A percentile compares a stretch with the other conserved stretches of the same genome.
These are phyloP conservation scores for Hydropotes inermis DNA, from an alignment of 2,113 vertebrate genomes.

Conservation along the genomic window DNA sequence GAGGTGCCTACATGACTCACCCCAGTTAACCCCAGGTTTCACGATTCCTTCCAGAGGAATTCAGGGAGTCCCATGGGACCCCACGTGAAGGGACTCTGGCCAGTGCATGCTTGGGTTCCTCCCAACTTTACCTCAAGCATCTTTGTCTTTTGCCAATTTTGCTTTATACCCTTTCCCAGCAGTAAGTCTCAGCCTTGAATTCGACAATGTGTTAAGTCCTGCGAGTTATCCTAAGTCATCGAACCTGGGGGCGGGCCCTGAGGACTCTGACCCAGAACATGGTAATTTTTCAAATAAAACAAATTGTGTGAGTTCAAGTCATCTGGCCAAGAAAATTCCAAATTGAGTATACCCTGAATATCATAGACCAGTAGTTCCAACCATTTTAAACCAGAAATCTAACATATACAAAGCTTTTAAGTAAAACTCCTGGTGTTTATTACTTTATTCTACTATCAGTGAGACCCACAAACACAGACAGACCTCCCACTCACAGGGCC, in stretches of 20 bases:
- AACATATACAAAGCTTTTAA: rapidly evolving
- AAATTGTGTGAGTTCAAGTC: neutral
- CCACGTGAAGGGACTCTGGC: rapidly evolving
- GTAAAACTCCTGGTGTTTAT: rapidly evolving
- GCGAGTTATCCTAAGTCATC: rapidly evolving
- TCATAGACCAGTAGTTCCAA: neutral
- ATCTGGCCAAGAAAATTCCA: neutral
- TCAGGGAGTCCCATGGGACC: neutral
- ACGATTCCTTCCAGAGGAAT: rapidly evolving
- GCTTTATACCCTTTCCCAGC: neutral
- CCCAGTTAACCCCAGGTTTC: neutral
- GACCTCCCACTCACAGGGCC: too few relatives aligned
- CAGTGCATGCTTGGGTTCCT: neutral
- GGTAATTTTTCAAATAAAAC: neutral
- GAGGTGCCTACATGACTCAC: neutral
- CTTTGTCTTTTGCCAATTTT: neutral
- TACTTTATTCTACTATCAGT: too few relatives aligned
- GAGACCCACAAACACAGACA: rapidly evolving
- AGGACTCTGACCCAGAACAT: rapidly evolving
- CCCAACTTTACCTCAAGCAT: rapidly evolving
- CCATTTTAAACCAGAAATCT: neutral
- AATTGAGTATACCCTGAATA: rapidly evolving
- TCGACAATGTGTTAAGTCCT: rapidly evolving
- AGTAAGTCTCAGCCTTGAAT: neutral
- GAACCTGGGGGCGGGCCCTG: rapidly evolving